Conservation (phyloP, 2,113 vertebrate genomes). For the Oceanites oceanicus region DNA sequence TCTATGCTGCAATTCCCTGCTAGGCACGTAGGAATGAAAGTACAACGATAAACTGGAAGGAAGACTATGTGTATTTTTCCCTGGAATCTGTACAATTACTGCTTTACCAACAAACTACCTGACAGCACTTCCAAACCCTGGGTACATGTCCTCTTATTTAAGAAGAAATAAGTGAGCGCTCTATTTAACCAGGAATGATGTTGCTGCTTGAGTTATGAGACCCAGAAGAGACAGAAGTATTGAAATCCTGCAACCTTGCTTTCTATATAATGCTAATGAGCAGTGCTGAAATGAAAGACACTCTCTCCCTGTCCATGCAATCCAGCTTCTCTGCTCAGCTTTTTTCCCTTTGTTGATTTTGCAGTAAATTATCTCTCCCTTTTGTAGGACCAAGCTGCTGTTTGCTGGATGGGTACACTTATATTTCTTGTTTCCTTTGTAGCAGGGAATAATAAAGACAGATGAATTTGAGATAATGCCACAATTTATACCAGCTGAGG, state of each 20-base stretch:
- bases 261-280: constrained; percentile 5
- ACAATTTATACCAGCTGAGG: constrained; percentile 59
- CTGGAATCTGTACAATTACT: background rate
- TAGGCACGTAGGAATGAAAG: background rate
- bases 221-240: background rate
- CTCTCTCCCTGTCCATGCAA: constrained; percentile 29
- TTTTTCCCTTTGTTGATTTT: constrained; percentile 56
- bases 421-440: constrained; percentile 56
- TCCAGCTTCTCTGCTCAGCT: constrained; percentile 39
- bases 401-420: constrained; percentile 65
- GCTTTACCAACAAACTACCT: background rate
- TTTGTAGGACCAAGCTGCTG: constrained; percentile 54
- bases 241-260: background rate
- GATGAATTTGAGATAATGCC: constrained; percentile 57
- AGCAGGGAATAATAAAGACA: constrained; percentile 67
- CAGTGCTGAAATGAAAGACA: constrained; percentile 23
- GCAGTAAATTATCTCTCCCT: constrained; percentile 64
- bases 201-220: background rate
- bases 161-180: background rate
- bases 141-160: background rate
- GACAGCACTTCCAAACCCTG: background rate
- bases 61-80: background rate
- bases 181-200: background rate
- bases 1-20: background rate
- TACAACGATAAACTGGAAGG: background rate